These are phyloP conservation scores for Megalonaias nervosa DNA, from an alignment of 1,140 invertebrate genomes.

Conservation along the genomic window DNA sequence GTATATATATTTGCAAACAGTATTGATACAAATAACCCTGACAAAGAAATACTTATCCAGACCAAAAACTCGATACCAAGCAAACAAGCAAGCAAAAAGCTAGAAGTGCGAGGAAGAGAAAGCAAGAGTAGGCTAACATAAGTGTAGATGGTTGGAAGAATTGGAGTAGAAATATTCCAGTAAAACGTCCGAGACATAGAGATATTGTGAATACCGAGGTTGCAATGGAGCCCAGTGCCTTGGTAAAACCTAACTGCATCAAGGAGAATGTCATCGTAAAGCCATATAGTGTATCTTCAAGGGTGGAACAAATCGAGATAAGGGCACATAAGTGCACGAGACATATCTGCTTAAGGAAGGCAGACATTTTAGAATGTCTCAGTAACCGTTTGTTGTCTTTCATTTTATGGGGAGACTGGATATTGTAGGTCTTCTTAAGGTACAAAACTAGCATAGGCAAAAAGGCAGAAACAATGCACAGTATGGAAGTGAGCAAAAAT, in stretches of 20 bases:
- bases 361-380: slow-evolving; percentile 9
- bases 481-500: slow-evolving; percentile 10
- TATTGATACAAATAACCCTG: slow-evolving; percentile 42
- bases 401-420: background rate
- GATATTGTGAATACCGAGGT: slow-evolving; percentile 42
- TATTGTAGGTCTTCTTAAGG: background rate
- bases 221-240: slow-evolving; percentile 35
- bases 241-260: slow-evolving; percentile 38
- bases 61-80: background rate
- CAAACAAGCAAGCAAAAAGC: slow-evolving; percentile 23
- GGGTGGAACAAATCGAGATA: slow-evolving; percentile 39
- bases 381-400: slow-evolving; percentile 3
- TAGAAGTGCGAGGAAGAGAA: slow-evolving; percentile 16
- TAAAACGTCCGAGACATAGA: slow-evolving; percentile 36
- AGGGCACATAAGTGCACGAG: slow-evolving; percentile 8
- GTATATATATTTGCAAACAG: slow-evolving; percentile 47
- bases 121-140: slow-evolving; percentile 17
- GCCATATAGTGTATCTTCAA: slow-evolving; percentile 47
- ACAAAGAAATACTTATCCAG: slow-evolving; percentile 18
- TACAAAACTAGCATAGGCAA: slow-evolving; percentile 17
- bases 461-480: slow-evolving; percentile 8
- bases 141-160: slow-evolving; percentile 30
- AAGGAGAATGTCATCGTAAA: slow-evolving; percentile 47
- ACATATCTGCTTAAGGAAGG: background rate
- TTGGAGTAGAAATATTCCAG: slow-evolving; percentile 38